Conservation (phyloP, 2,888 invertebrate genomes). For the Melangyna quadrimaculata region DNA sequence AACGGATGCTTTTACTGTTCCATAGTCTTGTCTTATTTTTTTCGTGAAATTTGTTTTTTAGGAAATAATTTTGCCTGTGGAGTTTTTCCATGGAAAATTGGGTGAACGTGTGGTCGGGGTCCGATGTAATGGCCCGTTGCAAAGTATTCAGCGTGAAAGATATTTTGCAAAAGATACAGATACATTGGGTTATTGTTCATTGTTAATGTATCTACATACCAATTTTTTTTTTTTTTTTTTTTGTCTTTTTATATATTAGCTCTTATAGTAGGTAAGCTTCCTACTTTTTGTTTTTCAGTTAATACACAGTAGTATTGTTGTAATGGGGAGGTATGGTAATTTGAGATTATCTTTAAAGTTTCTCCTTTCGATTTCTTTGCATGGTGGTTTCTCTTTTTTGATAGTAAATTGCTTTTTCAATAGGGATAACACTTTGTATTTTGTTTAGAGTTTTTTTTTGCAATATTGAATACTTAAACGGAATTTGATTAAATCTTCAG, state of each 20-base stretch:
- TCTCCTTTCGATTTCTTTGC: slow-evolving; percentile 66
- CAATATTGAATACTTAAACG: neutral
- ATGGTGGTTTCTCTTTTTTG: slow-evolving; percentile 40
- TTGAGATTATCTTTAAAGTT: slow-evolving; percentile 43
- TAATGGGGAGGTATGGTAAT: slow-evolving; percentile 22
- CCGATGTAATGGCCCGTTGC: slow-evolving; percentile 40
- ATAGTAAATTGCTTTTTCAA: slow-evolving; percentile 13
- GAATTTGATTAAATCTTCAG: neutral
- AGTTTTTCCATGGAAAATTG: slow-evolving; percentile 51
- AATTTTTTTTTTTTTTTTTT: neutral
- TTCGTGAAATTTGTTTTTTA: slow-evolving; percentile 32
- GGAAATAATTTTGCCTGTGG: slow-evolving; percentile 56
- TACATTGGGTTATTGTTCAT: slow-evolving; percentile 49
- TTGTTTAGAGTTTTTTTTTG: neutral
- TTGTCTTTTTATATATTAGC: slow-evolving; percentile 18
- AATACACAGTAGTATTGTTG: neutral
- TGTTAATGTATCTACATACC: slow-evolving; percentile 33
- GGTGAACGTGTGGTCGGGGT: slow-evolving; percentile 60
- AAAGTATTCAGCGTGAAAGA: slow-evolving; percentile 37
- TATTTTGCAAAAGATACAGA: slow-evolving; percentile 30
- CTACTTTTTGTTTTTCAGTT: slow-evolving; percentile 25
- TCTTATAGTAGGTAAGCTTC: slow-evolving; percentile 18
- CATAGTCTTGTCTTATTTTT: neutral
- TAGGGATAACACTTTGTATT: neutral
- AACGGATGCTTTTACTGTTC: slow-evolving; percentile 36